A percentile compares a stretch with the other conserved stretches of the same genome.
phyloP scores from a whole-genome alignment of 1,140 invertebrate species.

The Nasonia giraulti region DNA sequence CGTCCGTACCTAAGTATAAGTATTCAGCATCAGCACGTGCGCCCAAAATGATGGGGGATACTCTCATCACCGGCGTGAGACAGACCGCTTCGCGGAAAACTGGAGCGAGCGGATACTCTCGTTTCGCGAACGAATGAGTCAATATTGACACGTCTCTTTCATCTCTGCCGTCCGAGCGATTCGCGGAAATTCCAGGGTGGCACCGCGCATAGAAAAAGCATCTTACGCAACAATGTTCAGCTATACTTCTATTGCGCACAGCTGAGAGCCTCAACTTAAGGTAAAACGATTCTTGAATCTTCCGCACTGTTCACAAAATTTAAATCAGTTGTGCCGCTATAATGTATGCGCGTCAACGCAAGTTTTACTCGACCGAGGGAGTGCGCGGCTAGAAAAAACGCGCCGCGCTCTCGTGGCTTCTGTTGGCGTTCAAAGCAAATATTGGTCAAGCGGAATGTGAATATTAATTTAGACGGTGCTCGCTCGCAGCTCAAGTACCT shows the following conservation, averaged over 20 bases:
- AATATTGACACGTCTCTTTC: neutral
- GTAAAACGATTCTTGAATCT: constrained; percentile 8
- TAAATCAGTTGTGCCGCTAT: neutral
- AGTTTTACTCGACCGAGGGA: neutral
- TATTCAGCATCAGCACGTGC: neutral
- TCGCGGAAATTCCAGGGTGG: neutral
- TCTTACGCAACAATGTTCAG: too few relatives aligned
- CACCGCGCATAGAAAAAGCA: too few relatives aligned
- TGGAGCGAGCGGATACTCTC: neutral
- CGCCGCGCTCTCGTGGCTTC: neutral
- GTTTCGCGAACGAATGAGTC: constrained; percentile 1
- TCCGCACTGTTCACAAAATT: neutral
- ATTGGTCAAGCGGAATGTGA: neutral
- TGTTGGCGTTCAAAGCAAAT: constrained; percentile 6
- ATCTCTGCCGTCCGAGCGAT: neutral
- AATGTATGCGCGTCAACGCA: neutral
- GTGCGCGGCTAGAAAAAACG: neutral
- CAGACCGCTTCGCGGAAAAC: neutral
- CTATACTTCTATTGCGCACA: too few relatives aligned
- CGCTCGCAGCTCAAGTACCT: too few relatives aligned
- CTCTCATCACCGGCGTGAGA: neutral
- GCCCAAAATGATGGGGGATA: neutral
- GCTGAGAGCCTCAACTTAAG: neutral
- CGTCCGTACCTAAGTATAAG: too few relatives aligned
- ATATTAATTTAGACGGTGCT: neutral